Conservation (phyloP, 2,888 invertebrate genomes). For the Ophion ellenae region DNA sequence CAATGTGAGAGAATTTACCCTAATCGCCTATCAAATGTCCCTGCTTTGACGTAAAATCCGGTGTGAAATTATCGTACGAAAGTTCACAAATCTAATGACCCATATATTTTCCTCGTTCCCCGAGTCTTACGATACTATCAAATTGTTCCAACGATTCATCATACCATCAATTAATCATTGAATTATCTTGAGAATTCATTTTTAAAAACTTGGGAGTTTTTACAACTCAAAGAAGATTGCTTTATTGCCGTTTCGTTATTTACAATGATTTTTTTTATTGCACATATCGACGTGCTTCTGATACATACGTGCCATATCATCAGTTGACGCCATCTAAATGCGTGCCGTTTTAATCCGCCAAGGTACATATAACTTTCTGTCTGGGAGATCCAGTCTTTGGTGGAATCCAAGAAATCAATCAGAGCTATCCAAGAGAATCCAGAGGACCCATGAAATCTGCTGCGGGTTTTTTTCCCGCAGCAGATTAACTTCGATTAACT, state of each 20-base stretch:
- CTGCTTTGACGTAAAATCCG: conserved; percentile 20
- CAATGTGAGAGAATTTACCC: conserved; percentile 8
- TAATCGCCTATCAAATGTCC: conserved; percentile 9
- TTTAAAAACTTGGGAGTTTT: neutral
- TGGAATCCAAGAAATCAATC: no score
- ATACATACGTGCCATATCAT: neutral
- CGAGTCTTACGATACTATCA: neutral
- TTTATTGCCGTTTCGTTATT: neutral
- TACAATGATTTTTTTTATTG: neutral
- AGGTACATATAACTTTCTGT: no score
- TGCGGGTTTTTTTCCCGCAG: no score
- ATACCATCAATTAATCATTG: neutral
- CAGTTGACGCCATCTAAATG: no score
- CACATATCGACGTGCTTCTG: neutral
- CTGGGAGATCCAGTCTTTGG: no score
- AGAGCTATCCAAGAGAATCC: no score
- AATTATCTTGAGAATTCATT: neutral
- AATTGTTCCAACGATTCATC: neutral
- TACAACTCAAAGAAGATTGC: neutral
- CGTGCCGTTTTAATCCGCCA: no score
- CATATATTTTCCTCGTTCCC: neutral
- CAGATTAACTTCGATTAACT: no score
- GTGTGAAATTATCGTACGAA: neutral
- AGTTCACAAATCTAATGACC: neutral
- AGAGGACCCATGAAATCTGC: no score